Percentiles rank a stretch among this genome's conserved stretches.
phyloP scores from a whole-genome alignment of 1,140 invertebrate species.

The Trichonephila clavata region DNA sequence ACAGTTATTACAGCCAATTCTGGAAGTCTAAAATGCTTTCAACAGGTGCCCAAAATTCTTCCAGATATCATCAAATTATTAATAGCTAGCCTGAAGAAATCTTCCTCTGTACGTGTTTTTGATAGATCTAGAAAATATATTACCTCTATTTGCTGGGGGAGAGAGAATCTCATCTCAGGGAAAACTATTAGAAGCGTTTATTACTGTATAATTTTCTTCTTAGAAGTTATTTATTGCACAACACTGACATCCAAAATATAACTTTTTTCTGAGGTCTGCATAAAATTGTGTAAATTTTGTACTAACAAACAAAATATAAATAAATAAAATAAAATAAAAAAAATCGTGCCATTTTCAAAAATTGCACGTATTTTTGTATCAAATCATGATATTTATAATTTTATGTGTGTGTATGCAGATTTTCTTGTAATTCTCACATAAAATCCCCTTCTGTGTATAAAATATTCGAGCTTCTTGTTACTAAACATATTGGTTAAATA shows the following conservation, averaged over 20 bases:
- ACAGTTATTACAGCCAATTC: background rate
- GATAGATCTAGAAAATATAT: background rate
- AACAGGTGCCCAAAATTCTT: background rate
- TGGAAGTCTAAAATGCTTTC: background rate
- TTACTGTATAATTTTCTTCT: background rate
- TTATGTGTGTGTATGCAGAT: too few species aligned
- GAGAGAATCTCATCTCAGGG: background rate
- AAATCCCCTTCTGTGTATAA: too few species aligned
- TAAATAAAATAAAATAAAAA: too few species aligned
- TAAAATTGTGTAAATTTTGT: too few species aligned
- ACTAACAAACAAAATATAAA: too few species aligned
- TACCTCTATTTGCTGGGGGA: background rate
- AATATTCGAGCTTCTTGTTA: too few species aligned
- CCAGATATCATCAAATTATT: background rate
- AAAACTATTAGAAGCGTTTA: background rate
- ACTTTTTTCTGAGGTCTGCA: too few species aligned
- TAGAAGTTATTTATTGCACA: background rate
- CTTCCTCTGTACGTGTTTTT: background rate
- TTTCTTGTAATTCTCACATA: too few species aligned
- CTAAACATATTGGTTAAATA: too few species aligned
- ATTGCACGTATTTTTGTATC: too few species aligned
- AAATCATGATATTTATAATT: too few species aligned
- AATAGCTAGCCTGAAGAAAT: background rate
- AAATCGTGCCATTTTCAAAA: too few species aligned
- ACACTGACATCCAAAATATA: background rate